Evolutionary conservation across 37 sponge, comb jelly and placozoan genomes (phyloP).

Genomic region (Ephydatia muelleri): DNA sequence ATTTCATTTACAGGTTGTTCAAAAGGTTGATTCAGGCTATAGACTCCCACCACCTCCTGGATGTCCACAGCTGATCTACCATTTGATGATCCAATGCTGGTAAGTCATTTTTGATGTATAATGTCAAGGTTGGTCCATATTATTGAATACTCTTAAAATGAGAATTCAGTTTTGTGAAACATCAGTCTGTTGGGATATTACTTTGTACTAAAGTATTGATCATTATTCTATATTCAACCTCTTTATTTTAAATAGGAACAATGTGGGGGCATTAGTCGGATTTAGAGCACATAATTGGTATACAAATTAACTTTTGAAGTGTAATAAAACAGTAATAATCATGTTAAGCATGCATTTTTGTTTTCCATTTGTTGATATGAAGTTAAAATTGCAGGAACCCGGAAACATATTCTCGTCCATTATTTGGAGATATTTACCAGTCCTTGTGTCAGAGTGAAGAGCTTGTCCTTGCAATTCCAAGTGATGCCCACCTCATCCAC

Average conservation of each 20-base stretch:
- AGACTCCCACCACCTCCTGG: slow-evolving; percentile 16
- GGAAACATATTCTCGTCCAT: neutral
- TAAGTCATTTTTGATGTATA: neutral
- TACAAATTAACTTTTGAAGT: too few relatives aligned
- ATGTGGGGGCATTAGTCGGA: too few relatives aligned
- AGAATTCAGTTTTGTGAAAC: too few relatives aligned
- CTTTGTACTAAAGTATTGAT: too few relatives aligned
- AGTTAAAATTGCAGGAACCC: neutral
- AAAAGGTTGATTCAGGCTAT: neutral
- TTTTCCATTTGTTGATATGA: too few relatives aligned
- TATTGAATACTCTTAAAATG: too few relatives aligned
- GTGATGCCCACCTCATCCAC: neutral
- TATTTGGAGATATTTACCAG: neutral
- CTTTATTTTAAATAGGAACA: too few relatives aligned
- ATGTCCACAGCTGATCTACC: neutral
- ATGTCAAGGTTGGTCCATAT: neutral
- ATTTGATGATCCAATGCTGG: slow-evolving; percentile 18
- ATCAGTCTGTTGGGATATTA: too few relatives aligned
- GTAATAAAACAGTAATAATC: too few relatives aligned
- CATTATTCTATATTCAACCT: too few relatives aligned
- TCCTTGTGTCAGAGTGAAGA: neutral
- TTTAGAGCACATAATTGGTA: too few relatives aligned
- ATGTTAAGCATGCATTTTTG: too few relatives aligned
- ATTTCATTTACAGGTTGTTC: neutral
- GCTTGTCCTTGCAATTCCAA: neutral